Evolutionary conservation across 1,140 invertebrate species (phyloP), one percentile per base, ranked within the genome.

Genomic region (Rhyacophila brunnea): DNA sequence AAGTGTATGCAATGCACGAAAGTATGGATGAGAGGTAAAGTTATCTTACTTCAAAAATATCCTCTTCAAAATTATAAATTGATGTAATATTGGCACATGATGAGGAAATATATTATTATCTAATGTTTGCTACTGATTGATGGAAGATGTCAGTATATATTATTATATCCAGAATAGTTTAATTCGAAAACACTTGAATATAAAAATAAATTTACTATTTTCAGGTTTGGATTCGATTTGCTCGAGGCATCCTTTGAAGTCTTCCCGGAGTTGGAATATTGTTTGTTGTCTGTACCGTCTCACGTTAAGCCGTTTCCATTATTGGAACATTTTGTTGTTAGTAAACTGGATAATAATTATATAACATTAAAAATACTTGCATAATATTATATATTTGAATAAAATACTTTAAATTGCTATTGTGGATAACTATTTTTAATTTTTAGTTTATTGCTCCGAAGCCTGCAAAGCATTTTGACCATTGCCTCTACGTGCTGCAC

Each of bases 231-330:
- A 3, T 78, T 73, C 52, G 73, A 85, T 62, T 83, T 88, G 59
- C 68, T 89, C 7, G 77, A 83, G 64, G 82, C 81, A 18, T 81
- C 84, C 0, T 90, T 86, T 67, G 81, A 87, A 55, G 71, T 83
- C 53, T 90, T 86, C 65, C 85, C 86, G 0, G 75, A 84, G 19
- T 66, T 78, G 52, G 85, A 89, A 48, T 90, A 88, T 66, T 84
- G 83, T 65, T 67, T 87, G 17, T 75, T 88, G 28, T 81, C 83
- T 6, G 67, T 87, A 1, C 87, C 87, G 0, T 80, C 82, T 11
- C 75, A 75, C n/a, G 76, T 81, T 17, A 76, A 80, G 1, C 76
- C 79, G 43, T 84, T 85, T 64, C 79, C 82, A 1, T 72, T 87
- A 1, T 70, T 88, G 9, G 77, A 85, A 47, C 74, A 83, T 62